Evolutionary conservation across 2,888 invertebrate species (phyloP).

Genomic region (Eledone cirrhosa): DNA sequence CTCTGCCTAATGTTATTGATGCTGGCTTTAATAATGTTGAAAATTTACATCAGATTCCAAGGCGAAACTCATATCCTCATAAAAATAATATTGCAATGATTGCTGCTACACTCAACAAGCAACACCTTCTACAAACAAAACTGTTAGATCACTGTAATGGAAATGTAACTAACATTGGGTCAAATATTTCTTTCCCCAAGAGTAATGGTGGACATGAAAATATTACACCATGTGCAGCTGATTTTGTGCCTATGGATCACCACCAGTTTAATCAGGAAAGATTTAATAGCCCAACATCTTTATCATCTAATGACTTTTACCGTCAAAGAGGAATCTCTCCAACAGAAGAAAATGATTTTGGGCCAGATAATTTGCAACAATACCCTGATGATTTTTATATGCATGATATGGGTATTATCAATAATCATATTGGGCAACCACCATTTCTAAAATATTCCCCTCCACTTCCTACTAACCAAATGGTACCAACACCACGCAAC

Average conservation of each 20-base stretch:
- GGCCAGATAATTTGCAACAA: slow-evolving; percentile 10
- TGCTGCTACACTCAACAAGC: background rate
- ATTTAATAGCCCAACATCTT: slow-evolving; percentile 5
- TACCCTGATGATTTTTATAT: slow-evolving; percentile 2
- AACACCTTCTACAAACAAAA: slow-evolving; percentile 20
- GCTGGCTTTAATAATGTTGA: slow-evolving; percentile 21
- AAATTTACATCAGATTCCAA: background rate
- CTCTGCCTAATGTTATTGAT: background rate
- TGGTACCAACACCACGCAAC: slow-evolving; percentile 31
- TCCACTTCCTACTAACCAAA: slow-evolving; percentile 36
- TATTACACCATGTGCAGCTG: background rate
- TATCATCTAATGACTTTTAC: background rate
- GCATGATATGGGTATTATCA: slow-evolving; percentile 23
- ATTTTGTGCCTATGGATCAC: slow-evolving; percentile 1
- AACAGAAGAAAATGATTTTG: slow-evolving; percentile 8
- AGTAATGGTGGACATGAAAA: slow-evolving; percentile 4
- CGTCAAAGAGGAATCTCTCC: slow-evolving; percentile 7
- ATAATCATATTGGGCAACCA: slow-evolving; percentile 29
- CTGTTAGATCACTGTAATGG: slow-evolving; percentile 16
- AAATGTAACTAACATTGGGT: background rate
- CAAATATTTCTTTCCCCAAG: background rate
- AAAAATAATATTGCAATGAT: background rate
- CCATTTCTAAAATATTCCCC: slow-evolving; percentile 37
- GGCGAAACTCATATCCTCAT: slow-evolving; percentile 21
- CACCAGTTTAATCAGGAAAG: slow-evolving; percentile 13